phyloP scores from a whole-genome alignment of 2,888 invertebrate genomes.

The Mesorhabditis spiculigera region DNA sequence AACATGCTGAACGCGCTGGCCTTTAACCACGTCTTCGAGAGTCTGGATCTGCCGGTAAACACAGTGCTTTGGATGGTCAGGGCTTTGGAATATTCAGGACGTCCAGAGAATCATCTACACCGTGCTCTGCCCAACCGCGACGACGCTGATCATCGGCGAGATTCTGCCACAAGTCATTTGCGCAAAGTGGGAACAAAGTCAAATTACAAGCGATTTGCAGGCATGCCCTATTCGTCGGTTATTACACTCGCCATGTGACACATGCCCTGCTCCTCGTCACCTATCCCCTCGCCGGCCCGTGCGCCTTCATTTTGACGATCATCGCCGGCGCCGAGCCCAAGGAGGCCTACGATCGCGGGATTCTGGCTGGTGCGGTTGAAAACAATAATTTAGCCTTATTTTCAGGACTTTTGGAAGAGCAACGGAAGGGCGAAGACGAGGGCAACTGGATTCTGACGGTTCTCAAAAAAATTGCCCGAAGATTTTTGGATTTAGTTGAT shows the following conservation, averaged over 20 bases:
- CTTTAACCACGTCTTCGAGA: background rate
- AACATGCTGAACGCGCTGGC: background rate
- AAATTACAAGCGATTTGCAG: background rate
- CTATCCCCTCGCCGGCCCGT: background rate
- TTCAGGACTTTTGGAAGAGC: conserved; percentile 4
- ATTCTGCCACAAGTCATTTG: background rate
- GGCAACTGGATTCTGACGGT: background rate
- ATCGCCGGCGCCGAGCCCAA: background rate
- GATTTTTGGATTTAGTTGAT: background rate
- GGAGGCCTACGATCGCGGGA: background rate
- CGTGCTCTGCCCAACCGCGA: background rate
- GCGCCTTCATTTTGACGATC: background rate
- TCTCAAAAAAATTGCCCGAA: background rate
- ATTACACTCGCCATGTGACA: background rate
- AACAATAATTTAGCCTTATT: background rate
- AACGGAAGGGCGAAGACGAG: background rate
- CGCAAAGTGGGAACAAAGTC: background rate
- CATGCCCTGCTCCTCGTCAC: background rate
- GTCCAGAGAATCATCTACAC: background rate
- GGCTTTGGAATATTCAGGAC: background rate
- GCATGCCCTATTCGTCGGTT: background rate
- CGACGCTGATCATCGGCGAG: background rate
- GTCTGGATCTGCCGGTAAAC: background rate
- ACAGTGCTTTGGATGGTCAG: background rate
- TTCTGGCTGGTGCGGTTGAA: background rate